phyloP scores from a whole-genome alignment of 1,140 invertebrate species.

The Apocrypta bakeri region DNA sequence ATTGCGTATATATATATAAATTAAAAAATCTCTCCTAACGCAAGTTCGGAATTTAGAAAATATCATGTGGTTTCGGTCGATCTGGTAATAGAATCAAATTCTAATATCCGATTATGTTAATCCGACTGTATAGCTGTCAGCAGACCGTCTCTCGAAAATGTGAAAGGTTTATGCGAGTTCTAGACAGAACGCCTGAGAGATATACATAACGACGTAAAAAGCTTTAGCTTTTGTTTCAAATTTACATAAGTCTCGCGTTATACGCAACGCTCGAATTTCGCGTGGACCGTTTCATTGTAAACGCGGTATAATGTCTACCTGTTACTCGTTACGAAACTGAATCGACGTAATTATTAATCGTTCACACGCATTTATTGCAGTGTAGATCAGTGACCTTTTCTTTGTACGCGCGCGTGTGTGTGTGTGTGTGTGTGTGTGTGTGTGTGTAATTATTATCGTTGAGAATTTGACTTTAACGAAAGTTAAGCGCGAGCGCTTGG shows the following conservation, averaged over 20 bases:
- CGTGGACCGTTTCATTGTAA: not conserved
- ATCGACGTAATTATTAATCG: too few relatives aligned
- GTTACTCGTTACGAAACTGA: too few relatives aligned
- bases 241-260: conserved; percentile 4
- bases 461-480: not conserved
- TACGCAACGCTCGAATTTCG: not conserved
- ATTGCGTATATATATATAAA: too few relatives aligned
- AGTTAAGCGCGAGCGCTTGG: not conserved
- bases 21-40: not conserved
- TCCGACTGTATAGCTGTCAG: too few relatives aligned
- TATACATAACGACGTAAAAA: not conserved
- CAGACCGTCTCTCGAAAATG: not conserved
- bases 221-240: not conserved
- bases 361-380: too few relatives aligned
- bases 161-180: not conserved
- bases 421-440: too few relatives aligned
- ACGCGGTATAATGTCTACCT: too few relatives aligned
- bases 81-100: not conserved
- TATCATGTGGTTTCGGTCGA: too few relatives aligned
- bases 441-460: not conserved
- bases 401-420: too few relatives aligned
- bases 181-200: not conserved
- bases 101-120: not conserved
- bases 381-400: too few relatives aligned
- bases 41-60: not conserved